Base-by-base conservation (phyloP, 2,888 invertebrate species). In the Marasmarcha lunaedactyla region DNA sequence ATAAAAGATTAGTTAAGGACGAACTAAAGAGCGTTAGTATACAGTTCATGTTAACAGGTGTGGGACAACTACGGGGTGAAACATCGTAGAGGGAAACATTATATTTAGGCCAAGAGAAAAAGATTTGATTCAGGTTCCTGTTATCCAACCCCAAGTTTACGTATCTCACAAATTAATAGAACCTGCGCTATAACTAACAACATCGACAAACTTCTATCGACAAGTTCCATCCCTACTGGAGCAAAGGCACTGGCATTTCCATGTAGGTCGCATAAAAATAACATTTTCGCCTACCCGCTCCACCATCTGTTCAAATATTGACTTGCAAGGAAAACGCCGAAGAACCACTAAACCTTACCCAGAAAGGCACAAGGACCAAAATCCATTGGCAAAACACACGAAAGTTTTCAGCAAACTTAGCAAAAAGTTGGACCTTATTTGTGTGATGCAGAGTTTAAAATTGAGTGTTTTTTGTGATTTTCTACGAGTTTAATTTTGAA, bases 221-320 rank as follows among this genome's bases (percentile, higher is more conserved):
- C 12, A 5, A 4, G 10, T 1, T 49, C 39, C 70, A 50, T 14
- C 71, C 52, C 66, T 69, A 57, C 10, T 27, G 38, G 26, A 46
- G 51, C 59, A 59, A 61, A 57, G 52, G 58, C 57, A 51, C 52
- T 58, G 57, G 57, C 71, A 76, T 77, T 76, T 77, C 74, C 79
- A 83, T 79, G 71, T 70, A 68, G 69, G 65, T 62, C 70, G 69
- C 71, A 73, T 72, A 71, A 73, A 72, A 72, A 79, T 78, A 78
- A 77, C 79, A 71, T 72, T 74, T 69, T 70, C 72, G 71, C 72
- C 57, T 57, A 59, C 64, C 59, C 54, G 54, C 56, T 55, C 52
- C 50, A 59, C 67, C 78, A 79, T 74, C 74, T 79, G 78, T 61
- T 81, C 78, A 73, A 79, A 79, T 79, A 79, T 79, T 78, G 79